Base-by-base conservation (phyloP, 1,140 invertebrate genomes). In the Achroia grisella region DNA sequence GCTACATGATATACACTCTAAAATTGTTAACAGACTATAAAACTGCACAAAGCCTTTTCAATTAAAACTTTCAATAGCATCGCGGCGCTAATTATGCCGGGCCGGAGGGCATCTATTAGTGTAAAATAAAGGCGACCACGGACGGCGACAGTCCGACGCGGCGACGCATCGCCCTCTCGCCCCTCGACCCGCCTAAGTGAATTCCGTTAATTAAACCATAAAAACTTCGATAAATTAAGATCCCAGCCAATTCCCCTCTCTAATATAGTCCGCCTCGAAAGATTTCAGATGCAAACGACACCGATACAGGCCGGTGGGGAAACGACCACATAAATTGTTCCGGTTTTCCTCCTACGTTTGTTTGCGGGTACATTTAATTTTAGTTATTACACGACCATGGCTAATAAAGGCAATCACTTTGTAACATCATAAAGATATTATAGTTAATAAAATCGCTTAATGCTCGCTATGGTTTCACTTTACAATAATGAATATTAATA, bases 121-220 rank as follows among this genome's bases (percentile, higher is more conserved):
- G 68, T 76, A 79, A 80, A 74, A 74, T 71, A 83, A 75, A 76
- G 67, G 17, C 65, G 62, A 80, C 73, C 73, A 64, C 70, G 73
- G 17, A 6, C 17, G 17, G 17, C 17, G 17, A 23, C 17, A 23
- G 17, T 23, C 56, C 61, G 63, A 54, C 67, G 73, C 17, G 61
- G 66, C 50, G 43, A 44, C 50, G 52, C 32, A 54, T 55, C 63
- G 58, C 56, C 35, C 33, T 39, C 33, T 52, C 41, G 42, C 35
- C 28, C 51, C 32, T 11, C 48, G 45, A 54, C 37, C 45, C 66
- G 62, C 60, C 74, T 80, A 86, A 87, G 86, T 87, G 83, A 86
- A 86, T 87, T 86, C 82, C 72, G 84, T 86, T 87, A 87, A 87
- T 87, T 87, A 87, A 87, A 87, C 86, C 86, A 86, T 87, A 87